phyloP scores from a whole-genome alignment of 1,140 invertebrate species.

The Diorhabda sublineata region DNA sequence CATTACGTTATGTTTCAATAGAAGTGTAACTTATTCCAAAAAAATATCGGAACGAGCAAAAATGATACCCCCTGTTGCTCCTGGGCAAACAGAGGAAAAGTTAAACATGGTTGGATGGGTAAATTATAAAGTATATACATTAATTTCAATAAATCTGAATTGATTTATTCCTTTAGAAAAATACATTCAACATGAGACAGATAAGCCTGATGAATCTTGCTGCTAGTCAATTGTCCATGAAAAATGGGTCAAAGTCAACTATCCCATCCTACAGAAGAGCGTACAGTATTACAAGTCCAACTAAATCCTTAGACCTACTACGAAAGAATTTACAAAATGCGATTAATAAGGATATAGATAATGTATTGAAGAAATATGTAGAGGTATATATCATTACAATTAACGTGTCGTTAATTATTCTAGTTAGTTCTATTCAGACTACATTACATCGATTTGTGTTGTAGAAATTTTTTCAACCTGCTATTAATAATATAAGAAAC shows the following conservation, averaged over 20 bases:
- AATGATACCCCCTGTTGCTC: constrained; percentile 47
- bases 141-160: neutral
- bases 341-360: constrained; percentile 74
- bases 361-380: constrained; percentile 69
- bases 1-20: neutral
- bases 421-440: no score
- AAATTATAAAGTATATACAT: constrained; percentile 16
- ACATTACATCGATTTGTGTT: constrained; percentile 34
- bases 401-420: no score
- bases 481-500: constrained; percentile 70
- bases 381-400: constrained; percentile 51
- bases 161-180: constrained; percentile 51
- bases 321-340: constrained; percentile 69
- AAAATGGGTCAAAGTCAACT: constrained; percentile 52
- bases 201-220: constrained; percentile 59
- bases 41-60: constrained; percentile 14
- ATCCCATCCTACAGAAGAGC: constrained; percentile 46
- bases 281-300: constrained; percentile 51
- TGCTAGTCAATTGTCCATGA: constrained; percentile 50
- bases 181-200: constrained; percentile 58
- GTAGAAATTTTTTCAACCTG: constrained; percentile 72
- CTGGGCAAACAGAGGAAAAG: constrained; percentile 42
- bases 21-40: neutral
- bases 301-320: constrained; percentile 70
- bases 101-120: constrained; percentile 47